These are phyloP conservation scores for Burhinus bistriatus DNA, from an alignment of 2,113 vertebrate genomes.

Conservation along the genomic window DNA sequence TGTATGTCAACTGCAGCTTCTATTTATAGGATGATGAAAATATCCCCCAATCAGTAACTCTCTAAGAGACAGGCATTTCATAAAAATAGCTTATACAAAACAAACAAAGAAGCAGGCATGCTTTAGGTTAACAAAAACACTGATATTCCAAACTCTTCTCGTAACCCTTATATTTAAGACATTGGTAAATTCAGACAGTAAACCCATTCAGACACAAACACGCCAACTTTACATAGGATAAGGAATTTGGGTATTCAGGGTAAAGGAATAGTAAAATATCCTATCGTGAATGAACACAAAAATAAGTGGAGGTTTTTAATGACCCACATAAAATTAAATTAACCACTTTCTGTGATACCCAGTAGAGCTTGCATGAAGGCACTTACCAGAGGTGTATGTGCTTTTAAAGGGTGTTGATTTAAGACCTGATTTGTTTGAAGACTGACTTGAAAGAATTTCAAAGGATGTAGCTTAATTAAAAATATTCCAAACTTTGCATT, in stretches of 20 bases:
- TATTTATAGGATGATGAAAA: constrained; percentile 42
- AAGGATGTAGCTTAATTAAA: constrained; percentile 59
- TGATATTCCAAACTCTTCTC: not conserved
- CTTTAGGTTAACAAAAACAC: constrained; percentile 14
- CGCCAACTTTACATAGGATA: not conserved
- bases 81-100: constrained; percentile 31
- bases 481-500: constrained; percentile 66
- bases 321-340: not conserved
- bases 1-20: constrained; percentile 32
- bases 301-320: not conserved
- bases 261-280: not conserved
- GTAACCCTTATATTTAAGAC: not conserved
- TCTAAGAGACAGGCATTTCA: constrained; percentile 17
- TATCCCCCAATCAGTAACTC: constrained; percentile 44
- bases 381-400: not conserved
- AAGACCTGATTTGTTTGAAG: constrained; percentile 52
- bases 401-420: constrained; percentile 56
- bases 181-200: not conserved
- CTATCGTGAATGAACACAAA: not conserved
- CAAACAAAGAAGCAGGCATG: not conserved
- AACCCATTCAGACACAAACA: not conserved
- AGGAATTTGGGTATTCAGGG: not conserved
- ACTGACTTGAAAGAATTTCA: constrained; percentile 67
- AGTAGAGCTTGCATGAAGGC: not conserved
- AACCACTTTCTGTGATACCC: not conserved